phyloP scores from a whole-genome alignment of 2,888 invertebrate genomes.

The Plemyria rubiginata region DNA sequence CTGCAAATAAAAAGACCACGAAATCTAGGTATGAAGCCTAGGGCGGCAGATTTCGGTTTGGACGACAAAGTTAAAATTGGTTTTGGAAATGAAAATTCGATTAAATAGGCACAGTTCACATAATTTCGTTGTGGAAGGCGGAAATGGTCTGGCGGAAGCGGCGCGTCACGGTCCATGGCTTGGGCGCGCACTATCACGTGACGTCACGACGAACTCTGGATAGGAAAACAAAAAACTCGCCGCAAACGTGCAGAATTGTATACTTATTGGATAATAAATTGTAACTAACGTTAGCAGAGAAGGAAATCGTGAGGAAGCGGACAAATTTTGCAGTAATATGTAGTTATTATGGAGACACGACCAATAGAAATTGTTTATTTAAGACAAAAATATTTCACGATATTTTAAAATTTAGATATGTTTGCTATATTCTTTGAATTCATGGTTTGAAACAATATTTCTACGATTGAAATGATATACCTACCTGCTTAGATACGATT shows the following conservation, averaged over 20 bases:
- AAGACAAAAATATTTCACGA: conserved; percentile 4
- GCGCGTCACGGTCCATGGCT: conserved; percentile 75
- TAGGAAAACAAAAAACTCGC: conserved; percentile 40
- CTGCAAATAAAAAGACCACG: no score
- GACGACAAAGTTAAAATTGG: conserved; percentile 34
- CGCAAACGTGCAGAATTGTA: conserved; percentile 21
- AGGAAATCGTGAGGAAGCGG: conserved; percentile 35
- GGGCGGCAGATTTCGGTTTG: background rate
- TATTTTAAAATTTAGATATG: background rate
- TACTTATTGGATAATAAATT: background rate
- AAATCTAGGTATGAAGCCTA: no score
- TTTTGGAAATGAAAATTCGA: conserved; percentile 67
- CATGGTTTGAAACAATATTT: background rate
- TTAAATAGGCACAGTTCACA: conserved; percentile 70
- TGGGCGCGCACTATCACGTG: conserved; percentile 68
- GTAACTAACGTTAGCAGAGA: conserved; percentile 17
- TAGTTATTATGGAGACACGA: conserved; percentile 27
- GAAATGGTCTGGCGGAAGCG: conserved; percentile 76
- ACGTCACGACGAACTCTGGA: conserved; percentile 64
- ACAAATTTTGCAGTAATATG: conserved; percentile 40
- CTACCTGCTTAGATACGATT: no score
- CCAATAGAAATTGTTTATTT: conserved; percentile 15
- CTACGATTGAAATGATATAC: background rate
- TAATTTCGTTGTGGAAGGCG: conserved; percentile 76
- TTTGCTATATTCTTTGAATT: background rate